These are phyloP conservation scores for Alectoris magna DNA, from an alignment of 2,797 vertebrate species.

Conservation along the genomic window DNA sequence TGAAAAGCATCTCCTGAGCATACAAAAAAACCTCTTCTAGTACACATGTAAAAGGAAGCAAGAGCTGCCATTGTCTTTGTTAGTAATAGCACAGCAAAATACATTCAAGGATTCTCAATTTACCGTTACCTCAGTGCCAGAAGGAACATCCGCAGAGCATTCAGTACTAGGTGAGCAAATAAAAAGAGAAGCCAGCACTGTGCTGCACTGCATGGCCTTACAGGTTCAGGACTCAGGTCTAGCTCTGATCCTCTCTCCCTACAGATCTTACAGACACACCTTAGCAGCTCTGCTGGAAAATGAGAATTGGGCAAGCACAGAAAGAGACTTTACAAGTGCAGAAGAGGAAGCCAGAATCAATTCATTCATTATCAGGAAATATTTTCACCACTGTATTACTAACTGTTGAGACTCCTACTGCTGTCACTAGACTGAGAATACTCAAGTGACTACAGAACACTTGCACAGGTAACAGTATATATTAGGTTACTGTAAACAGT, in stretches of 20 bases:
- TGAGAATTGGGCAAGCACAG: background rate
- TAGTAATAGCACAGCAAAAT: background rate
- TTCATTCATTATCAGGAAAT: background rate
- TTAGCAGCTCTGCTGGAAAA: background rate
- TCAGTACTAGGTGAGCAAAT: background rate
- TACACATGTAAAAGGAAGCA: background rate
- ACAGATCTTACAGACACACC: background rate
- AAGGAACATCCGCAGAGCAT: background rate
- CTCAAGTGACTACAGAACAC: background rate
- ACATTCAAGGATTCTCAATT: background rate
- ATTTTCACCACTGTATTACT: background rate
- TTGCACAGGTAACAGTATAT: background rate
- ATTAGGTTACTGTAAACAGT: background rate
- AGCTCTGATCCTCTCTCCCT: background rate
- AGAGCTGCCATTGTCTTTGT: background rate
- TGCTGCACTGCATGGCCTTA: background rate
- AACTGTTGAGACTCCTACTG: background rate
- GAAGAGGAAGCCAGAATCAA: background rate
- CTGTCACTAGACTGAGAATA: background rate
- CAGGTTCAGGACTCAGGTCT: background rate
- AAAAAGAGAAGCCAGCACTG: background rate
- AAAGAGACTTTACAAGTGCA: background rate
- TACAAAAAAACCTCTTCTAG: background rate
- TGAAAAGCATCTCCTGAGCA: background rate
- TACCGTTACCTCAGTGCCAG: background rate